phyloP scores from a whole-genome alignment of 1,140 invertebrate genomes.

The Pogonomyrmex californicus region DNA sequence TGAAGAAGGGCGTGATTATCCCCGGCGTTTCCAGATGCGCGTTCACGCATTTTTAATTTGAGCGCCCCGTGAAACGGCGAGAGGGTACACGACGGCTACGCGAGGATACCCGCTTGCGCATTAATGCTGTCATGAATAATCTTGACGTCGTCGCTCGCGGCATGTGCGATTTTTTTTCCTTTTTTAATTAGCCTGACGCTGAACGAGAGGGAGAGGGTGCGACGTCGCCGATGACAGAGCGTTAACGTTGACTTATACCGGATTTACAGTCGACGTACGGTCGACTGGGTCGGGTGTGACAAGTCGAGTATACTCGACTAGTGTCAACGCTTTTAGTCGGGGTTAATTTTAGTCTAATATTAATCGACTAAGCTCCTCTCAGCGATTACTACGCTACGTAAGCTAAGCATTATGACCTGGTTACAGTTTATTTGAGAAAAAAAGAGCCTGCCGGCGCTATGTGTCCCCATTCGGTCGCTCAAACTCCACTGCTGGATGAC shows the following conservation, averaged over 20 bases:
- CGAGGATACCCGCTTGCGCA: not conserved
- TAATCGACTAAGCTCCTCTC: constrained; percentile 59
- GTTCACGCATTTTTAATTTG: constrained; percentile 45
- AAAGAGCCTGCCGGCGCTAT: constrained; percentile 26
- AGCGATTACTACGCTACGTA: constrained; percentile 63
- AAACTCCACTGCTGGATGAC: constrained; percentile 27
- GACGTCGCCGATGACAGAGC: constrained; percentile 40
- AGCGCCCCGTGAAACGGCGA: constrained; percentile 38
- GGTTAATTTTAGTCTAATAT: constrained; percentile 64
- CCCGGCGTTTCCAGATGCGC: constrained; percentile 32
- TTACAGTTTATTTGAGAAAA: constrained; percentile 65
- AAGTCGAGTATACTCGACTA: constrained; percentile 64
- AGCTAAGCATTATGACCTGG: constrained; percentile 63
- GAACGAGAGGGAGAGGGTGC: constrained; percentile 32
- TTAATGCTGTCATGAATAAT: constrained; percentile 46
- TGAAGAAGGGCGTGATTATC: constrained; percentile 16
- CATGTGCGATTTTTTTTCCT: constrained; percentile 31
- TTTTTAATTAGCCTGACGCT: constrained; percentile 42
- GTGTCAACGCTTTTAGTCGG: constrained; percentile 63
- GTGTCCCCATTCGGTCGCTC: constrained; percentile 56
- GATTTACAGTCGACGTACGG: constrained; percentile 60
- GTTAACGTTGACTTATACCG: constrained; percentile 61
- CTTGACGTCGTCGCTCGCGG: constrained; percentile 10
- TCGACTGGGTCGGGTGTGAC: constrained; percentile 57
- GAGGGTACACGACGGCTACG: not conserved